Base-by-base conservation (phyloP, 2,113 vertebrate genomes). In the Neoarius graeffei region DNA sequence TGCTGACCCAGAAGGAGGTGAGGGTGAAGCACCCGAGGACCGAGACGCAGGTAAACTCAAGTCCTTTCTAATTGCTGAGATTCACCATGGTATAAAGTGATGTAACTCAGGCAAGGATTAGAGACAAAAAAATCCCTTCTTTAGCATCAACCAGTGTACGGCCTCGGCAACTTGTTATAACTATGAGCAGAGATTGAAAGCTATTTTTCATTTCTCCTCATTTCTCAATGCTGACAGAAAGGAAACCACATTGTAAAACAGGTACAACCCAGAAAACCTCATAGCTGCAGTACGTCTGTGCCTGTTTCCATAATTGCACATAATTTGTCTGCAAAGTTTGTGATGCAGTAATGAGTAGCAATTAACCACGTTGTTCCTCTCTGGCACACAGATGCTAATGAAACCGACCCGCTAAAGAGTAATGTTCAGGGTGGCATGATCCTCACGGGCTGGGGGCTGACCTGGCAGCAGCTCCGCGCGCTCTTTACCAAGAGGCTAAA, bases 401-500 rank as follows among this genome's bases (percentile, higher is more conserved):
- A 97, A 92, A 96, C 94, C 0, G 96, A 96, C 56, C 93, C 92
- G 19, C 93, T 97, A 82, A 94, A 79, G 1, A 93, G 90, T 7
- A 89, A 89, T 0, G 92, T 90, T 0, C 82, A 79, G 5, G 35
- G 91, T 4, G 91, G 92, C 0, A 60, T 71, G 27, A 93, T 83
- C 1, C 57, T 94, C 7, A 90, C 89, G 1, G 96, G 96, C 77
- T 96, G 95, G 95, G 92, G 91, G 0, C 94, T 97, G 90, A 95
- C 92, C 35, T 64, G 90, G 87, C 97, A 97, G 87, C 97, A 98
- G 93, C 95, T 98, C 85, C 92, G 94, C 1, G 97, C 97, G 0
- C 95, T 98, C 85, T 97, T 98, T 88, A 91, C 94, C 88, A 98
- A 97, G 92, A 95, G 96, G 64, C 95, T 96, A 91, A 95, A 97